Conservation (phyloP, 92 coral and sea anemone genomes). For the Phenganax subtilis region DNA sequence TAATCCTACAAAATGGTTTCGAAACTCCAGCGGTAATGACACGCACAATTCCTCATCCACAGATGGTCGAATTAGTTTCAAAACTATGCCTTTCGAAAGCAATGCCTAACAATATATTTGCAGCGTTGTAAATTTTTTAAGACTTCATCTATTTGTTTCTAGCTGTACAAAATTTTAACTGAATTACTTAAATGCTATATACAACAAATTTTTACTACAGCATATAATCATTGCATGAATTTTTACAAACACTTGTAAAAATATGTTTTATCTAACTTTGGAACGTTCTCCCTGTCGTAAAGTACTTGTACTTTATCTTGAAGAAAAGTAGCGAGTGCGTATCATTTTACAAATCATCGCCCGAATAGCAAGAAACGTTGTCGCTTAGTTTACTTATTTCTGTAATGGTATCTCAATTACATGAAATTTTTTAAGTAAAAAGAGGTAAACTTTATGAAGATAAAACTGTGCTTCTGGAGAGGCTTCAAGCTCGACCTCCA, state of each 20-base stretch:
- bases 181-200: not conserved
- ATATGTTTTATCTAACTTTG: too few species aligned
- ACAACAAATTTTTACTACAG: not conserved
- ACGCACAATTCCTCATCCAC: slow-evolving; percentile 8
- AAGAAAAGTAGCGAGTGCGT: too few species aligned
- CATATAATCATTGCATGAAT: not conserved
- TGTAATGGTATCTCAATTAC: too few species aligned
- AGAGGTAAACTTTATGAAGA: too few species aligned
- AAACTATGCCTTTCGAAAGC: slow-evolving; percentile 34
- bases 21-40: slow-evolving; percentile 13
- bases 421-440: too few species aligned
- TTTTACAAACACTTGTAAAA: not conserved
- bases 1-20: slow-evolving; percentile 30
- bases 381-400: too few species aligned
- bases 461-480: too few species aligned
- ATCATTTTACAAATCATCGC: too few species aligned
- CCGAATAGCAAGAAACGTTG: too few species aligned
- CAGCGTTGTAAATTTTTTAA: not conserved
- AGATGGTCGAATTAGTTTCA: slow-evolving; percentile 37
- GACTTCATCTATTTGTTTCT: not conserved
- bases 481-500: too few species aligned
- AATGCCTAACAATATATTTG: slow-evolving; percentile 16
- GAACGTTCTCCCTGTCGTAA: too few species aligned
- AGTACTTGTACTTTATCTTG: too few species aligned
- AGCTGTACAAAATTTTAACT: slow-evolving; percentile 2